Conservation (phyloP, 2,797 vertebrate species). For the Acrossocheilus wenchowensis region DNA sequence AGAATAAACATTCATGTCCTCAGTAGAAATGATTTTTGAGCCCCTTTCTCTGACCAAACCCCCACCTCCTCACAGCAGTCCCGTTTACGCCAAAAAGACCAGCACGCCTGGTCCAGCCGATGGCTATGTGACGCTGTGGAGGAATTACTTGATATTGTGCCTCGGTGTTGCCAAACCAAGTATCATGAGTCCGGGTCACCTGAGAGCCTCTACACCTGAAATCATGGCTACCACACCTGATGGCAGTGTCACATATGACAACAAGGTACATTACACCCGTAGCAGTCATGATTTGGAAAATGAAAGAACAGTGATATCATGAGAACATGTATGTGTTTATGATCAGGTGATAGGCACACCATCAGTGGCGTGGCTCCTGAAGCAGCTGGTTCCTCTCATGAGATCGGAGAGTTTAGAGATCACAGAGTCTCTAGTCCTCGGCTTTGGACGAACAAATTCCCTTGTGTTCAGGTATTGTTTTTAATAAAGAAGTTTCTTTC, state of each 20-base stretch:
- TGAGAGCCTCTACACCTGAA: constrained; percentile 95
- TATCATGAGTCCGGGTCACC: constrained; percentile 98
- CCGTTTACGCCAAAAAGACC: constrained; percentile 97
- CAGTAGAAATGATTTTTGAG: background rate
- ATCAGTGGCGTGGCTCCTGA: constrained; percentile 93
- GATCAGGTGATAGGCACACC: constrained; percentile 95
- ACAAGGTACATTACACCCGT: constrained; percentile 76
- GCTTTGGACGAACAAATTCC: constrained; percentile 96
- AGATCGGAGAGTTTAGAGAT: constrained; percentile 98
- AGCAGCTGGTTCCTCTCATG: constrained; percentile 97
- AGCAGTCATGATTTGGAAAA: background rate
- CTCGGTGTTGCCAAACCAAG: constrained; percentile 98
- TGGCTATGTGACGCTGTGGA: constrained; percentile 94
- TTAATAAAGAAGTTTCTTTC: background rate
- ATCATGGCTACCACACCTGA: constrained; percentile 97
- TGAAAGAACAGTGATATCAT: constrained; percentile 5
- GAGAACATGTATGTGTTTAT: constrained; percentile 33
- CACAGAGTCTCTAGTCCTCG: constrained; percentile 95
- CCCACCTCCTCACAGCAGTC: constrained; percentile 80
- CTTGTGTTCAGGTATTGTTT: constrained; percentile 84
- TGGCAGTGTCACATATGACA: constrained; percentile 94
- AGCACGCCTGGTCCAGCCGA: constrained; percentile 89
- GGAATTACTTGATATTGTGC: constrained; percentile 97
- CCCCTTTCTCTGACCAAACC: background rate
- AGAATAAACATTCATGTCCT: background rate